Percentiles rank a stretch among this genome's conserved stretches.
Conservation (phyloP, 1,140 invertebrate species). For the Grapholita molesta region DNA sequence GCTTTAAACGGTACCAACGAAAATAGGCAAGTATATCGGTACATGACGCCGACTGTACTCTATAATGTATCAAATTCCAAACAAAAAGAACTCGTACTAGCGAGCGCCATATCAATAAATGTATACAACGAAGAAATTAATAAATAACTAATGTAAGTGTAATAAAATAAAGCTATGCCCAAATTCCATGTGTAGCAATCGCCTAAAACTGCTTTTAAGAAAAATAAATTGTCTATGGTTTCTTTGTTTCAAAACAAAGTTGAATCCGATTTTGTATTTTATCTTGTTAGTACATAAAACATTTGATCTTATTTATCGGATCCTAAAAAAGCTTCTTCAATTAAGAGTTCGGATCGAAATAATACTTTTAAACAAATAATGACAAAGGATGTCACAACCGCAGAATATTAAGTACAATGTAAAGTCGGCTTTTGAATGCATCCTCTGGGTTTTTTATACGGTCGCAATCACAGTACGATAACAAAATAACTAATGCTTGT, state of each 20-base stretch:
- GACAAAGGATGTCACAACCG: conserved; percentile 37
- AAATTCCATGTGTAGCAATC: too few species aligned
- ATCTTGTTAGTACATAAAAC: not conserved
- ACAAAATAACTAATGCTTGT: not conserved
- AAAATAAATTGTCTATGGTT: conserved; percentile 13
- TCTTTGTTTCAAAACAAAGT: not conserved
- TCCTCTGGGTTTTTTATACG: conserved; percentile 17
- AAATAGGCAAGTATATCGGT: too few species aligned
- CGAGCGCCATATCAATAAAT: too few species aligned
- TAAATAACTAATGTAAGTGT: too few species aligned
- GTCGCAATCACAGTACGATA: not conserved
- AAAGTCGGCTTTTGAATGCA: not conserved
- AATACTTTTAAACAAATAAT: conserved; percentile 10
- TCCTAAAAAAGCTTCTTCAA: not conserved
- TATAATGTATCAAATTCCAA: too few species aligned
- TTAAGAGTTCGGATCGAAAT: not conserved
- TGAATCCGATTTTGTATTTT: not conserved
- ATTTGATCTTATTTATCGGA: not conserved
- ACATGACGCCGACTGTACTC: too few species aligned
- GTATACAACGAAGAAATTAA: too few species aligned
- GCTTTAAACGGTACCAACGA: too few species aligned
- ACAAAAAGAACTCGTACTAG: too few species aligned
- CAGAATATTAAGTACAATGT: conserved; percentile 22
- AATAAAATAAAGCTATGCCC: too few species aligned
- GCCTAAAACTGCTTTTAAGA: too few species aligned